Evolutionary conservation across 1,140 invertebrate species (phyloP).

Genomic region (Scaptodrosophila lebanonensis): DNA sequence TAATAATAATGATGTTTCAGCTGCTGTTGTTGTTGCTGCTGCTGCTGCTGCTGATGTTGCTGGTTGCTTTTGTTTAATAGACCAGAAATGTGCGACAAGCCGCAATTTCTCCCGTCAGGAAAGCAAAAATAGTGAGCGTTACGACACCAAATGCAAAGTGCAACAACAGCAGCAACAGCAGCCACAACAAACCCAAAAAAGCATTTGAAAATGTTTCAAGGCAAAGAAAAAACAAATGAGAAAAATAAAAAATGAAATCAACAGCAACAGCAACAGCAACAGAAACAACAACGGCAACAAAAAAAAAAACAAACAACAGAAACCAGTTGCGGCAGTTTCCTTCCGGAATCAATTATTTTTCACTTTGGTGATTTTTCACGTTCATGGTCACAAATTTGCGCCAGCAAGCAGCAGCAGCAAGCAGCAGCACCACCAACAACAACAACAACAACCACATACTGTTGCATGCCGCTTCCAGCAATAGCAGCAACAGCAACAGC

Average conservation of each 20-base stretch:
- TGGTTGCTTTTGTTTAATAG: conserved; percentile 23
- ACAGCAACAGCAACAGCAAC: conserved; percentile 10
- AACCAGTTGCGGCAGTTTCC: conserved; percentile 70
- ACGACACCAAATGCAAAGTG: conserved; percentile 48
- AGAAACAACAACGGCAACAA: conserved; percentile 13
- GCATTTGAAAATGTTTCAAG: background rate
- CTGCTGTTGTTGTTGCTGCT: background rate
- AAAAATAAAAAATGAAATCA: conserved; percentile 22
- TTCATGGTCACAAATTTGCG: conserved; percentile 61
- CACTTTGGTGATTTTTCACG: conserved; percentile 64
- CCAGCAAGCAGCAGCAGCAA: conserved; percentile 22
- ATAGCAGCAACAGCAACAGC: conserved; percentile 40
- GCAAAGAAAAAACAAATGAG: no score
- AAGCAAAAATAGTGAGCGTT: conserved; percentile 30
- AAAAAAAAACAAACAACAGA: conserved; percentile 5
- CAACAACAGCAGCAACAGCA: conserved; percentile 13
- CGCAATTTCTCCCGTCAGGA: conserved; percentile 29
- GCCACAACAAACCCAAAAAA: background rate
- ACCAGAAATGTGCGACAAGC: conserved; percentile 36
- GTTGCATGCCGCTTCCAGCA: conserved; percentile 29
- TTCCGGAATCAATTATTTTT: conserved; percentile 73
- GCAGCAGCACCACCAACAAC: no score
- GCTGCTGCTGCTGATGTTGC: background rate
- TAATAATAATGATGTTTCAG: conserved; percentile 6
- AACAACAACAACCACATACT: conserved; percentile 18